Evolutionary conservation across 2,888 invertebrate genomes (phyloP).

Genomic region (Pinctada fucata): DNA sequence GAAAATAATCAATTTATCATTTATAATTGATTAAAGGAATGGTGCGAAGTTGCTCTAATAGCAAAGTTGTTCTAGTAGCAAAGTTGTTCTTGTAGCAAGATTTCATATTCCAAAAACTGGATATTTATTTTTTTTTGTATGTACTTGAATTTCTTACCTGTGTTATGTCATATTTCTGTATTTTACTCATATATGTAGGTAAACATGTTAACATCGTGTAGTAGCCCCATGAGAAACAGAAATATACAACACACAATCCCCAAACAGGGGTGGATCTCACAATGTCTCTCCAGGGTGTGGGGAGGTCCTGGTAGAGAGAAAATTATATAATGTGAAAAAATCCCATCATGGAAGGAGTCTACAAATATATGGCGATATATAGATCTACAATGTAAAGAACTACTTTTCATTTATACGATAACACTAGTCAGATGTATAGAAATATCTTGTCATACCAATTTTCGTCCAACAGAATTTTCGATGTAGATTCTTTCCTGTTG

Average conservation of each 20-base stretch:
- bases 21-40: no score
- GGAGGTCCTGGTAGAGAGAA: background rate
- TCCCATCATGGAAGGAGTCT: no score
- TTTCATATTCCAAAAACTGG: no score
- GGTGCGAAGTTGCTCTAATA: no score
- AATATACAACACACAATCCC: background rate
- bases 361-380: no score
- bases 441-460: background rate
- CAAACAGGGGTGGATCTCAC: conserved; percentile 1
- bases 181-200: conserved; percentile 8
- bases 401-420: no score
- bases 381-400: no score
- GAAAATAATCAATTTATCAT: background rate
- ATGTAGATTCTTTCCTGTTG: conserved; percentile 5
- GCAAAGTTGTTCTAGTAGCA: no score
- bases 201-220: conserved; percentile 5
- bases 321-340: background rate
- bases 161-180: background rate
- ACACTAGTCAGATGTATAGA: background rate
- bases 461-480: conserved; percentile 15
- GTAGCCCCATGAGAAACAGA: background rate
- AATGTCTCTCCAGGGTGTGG: background rate
- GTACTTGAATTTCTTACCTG: conserved; percentile 10
- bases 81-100: no score
- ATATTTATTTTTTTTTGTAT: no score